Conservation (phyloP, 2,797 vertebrate genomes). For the Dromococcyx pavoninus region DNA sequence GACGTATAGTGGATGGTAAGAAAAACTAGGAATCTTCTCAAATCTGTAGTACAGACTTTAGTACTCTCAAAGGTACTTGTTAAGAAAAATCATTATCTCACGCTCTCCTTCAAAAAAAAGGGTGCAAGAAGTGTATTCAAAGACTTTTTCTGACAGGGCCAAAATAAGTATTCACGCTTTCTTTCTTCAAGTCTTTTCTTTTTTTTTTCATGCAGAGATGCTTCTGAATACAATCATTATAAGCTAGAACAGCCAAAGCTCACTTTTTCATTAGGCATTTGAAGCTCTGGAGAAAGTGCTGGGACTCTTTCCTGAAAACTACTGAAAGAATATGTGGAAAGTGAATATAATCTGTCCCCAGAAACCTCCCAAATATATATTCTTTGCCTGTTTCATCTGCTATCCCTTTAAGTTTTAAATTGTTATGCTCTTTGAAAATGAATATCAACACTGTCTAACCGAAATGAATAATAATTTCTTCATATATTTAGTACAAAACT, state of each 20-base stretch:
- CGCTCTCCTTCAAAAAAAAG: not conserved
- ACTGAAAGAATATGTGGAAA: not conserved
- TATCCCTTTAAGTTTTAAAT: not conserved
- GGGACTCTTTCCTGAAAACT: not conserved
- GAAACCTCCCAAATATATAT: not conserved
- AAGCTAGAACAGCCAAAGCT: not conserved
- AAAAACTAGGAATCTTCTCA: not conserved
- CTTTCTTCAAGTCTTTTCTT: not conserved
- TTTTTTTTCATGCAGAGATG: not conserved
- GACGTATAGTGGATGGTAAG: not conserved
- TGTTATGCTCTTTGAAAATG: not conserved
- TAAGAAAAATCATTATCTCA: not conserved
- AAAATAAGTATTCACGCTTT: not conserved
- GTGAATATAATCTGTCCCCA: not conserved
- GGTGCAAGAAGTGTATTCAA: not conserved
- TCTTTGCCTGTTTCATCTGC: not conserved
- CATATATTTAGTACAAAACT: not conserved
- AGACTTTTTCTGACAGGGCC: not conserved
- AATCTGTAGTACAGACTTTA: not conserved
- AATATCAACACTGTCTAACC: not conserved
- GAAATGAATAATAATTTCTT: not conserved
- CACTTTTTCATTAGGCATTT: not conserved
- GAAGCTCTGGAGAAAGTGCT: not conserved
- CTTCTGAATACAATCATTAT: not conserved
- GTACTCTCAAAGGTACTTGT: not conserved